A percentile compares a stretch with the other conserved stretches of the same genome.
phyloP scores from a whole-genome alignment of 1,140 invertebrate species.

The Sminthurides bifidus region DNA sequence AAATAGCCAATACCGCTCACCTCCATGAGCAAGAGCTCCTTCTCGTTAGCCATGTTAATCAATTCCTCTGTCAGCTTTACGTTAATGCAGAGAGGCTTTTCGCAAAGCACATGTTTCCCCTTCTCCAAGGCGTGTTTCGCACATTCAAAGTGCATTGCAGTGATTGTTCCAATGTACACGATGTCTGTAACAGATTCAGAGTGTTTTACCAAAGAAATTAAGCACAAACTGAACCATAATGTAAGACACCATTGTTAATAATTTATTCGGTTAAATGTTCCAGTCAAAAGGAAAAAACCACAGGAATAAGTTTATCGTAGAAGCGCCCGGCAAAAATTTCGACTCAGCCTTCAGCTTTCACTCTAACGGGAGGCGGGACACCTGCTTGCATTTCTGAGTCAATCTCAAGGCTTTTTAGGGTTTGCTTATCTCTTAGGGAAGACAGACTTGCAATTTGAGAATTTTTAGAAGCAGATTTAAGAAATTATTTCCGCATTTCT shows the following conservation, averaged over 20 bases:
- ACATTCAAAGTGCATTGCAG: conserved; percentile 53
- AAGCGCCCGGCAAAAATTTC: too few species aligned
- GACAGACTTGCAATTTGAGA: background rate
- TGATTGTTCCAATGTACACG: conserved; percentile 61
- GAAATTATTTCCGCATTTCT: too few species aligned
- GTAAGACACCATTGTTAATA: background rate
- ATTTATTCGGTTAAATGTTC: background rate
- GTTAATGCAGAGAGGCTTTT: conserved; percentile 70
- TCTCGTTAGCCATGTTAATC: conserved; percentile 45
- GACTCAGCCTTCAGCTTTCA: too few species aligned
- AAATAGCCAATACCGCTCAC: too few species aligned
- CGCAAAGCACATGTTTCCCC: conserved; percentile 70
- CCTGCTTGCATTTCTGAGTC: too few species aligned
- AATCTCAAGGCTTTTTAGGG: background rate
- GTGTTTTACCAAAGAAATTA: conserved; percentile 1
- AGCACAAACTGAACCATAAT: background rate
- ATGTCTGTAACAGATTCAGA: conserved; percentile 54
- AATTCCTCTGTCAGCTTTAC: conserved; percentile 50
- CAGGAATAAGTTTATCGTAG: too few species aligned
- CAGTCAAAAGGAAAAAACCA: background rate
- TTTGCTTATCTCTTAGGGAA: background rate
- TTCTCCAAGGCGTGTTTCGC: conserved; percentile 55
- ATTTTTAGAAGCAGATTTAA: background rate
- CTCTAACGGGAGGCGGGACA: too few species aligned
- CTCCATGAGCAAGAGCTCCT: conserved; percentile 69